These are phyloP conservation scores for Crax fasciolata DNA, from an alignment of 2,797 vertebrate genomes.

Conservation along the genomic window DNA sequence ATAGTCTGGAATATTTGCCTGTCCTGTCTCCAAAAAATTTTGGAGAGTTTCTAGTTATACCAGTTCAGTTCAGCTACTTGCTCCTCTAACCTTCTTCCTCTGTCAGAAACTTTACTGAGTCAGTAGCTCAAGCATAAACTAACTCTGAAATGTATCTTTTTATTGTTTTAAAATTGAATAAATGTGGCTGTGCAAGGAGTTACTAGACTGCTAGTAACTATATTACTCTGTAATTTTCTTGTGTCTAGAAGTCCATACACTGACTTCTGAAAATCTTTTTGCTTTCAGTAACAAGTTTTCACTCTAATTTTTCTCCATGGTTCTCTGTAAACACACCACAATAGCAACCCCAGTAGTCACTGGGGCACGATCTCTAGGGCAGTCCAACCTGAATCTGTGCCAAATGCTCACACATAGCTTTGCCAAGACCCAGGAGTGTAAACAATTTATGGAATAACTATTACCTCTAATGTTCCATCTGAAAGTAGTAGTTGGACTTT, in stretches of 20 bases:
- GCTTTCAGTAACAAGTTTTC: neutral
- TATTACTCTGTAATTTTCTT: neutral
- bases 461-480: neutral
- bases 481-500: neutral
- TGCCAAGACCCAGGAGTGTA: neutral
- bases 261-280: neutral
- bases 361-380: neutral
- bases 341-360: neutral
- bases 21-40: neutral
- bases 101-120: neutral
- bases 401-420: neutral
- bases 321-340: neutral
- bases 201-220: neutral
- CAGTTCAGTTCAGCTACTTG: neutral
- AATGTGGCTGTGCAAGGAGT: neutral
- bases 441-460: neutral
- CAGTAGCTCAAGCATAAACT: neutral
- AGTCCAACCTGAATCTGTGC: neutral
- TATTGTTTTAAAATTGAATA: neutral
- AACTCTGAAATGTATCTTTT: neutral
- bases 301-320: rapidly evolving
- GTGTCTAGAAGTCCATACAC: neutral
- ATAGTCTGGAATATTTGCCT: neutral
- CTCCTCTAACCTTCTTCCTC: neutral
- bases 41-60: neutral